phyloP scores from a whole-genome alignment of 2,888 invertebrate genomes.

The Chrysina gloriosa region DNA sequence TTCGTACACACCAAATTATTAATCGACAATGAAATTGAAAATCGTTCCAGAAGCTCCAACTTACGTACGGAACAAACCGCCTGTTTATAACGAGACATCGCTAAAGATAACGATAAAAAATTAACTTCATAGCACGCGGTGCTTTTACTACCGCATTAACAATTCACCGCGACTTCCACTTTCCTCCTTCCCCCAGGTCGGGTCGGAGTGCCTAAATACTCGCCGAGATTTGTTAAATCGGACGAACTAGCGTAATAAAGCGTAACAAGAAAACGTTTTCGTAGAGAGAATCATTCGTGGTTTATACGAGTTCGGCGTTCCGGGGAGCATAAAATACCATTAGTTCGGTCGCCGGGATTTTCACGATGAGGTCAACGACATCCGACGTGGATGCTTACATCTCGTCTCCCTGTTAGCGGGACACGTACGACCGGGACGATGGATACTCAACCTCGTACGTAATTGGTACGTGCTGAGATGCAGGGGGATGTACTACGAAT shows the following conservation, averaged over 20 bases:
- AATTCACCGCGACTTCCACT: slow-evolving; percentile 28
- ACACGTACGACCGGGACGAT: no score
- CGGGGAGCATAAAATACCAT: slow-evolving; percentile 52
- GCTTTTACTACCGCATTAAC: slow-evolving; percentile 30
- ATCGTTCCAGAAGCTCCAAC: no score
- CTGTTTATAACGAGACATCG: no score
- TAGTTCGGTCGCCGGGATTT: slow-evolving; percentile 46
- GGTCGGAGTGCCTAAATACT: slow-evolving; percentile 8
- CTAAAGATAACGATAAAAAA: no score
- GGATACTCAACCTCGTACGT: no score
- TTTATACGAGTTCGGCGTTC: slow-evolving; percentile 50
- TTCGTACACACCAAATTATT: no score
- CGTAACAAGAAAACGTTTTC: slow-evolving; percentile 52
- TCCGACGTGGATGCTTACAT: no score
- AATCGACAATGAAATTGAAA: no score
- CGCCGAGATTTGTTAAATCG: slow-evolving; percentile 33
- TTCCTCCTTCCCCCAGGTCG: background rate
- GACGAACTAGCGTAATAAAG: slow-evolving; percentile 34
- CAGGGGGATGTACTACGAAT: no score
- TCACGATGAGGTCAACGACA: slow-evolving; percentile 39
- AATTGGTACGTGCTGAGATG: no score
- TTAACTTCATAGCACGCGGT: background rate
- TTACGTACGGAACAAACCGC: no score
- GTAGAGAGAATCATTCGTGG: slow-evolving; percentile 50
- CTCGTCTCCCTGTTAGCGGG: no score